Conservation (phyloP, 2,797 vertebrate genomes). For the Morelia viridis region DNA sequence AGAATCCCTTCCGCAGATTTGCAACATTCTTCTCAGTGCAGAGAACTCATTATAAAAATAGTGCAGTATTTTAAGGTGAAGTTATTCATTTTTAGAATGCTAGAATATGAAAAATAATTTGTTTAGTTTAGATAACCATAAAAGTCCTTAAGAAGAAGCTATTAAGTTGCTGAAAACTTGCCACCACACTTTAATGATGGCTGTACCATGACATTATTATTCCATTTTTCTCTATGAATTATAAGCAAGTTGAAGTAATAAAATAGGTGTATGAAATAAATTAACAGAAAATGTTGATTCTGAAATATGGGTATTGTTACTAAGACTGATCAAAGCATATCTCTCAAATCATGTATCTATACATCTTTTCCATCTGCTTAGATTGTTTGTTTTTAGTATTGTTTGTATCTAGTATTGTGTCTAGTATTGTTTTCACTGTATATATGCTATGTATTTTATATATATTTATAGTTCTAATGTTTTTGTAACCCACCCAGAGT, state of each 20-base stretch:
- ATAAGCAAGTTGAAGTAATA: constrained; percentile 1
- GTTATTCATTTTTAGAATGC: constrained; percentile 14
- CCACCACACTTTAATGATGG: neutral
- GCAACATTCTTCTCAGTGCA: neutral
- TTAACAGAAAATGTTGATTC: neutral
- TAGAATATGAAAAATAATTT: neutral
- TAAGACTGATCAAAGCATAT: neutral
- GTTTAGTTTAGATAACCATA: neutral
- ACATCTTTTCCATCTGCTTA: neutral
- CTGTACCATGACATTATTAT: neutral
- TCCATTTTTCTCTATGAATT: neutral
- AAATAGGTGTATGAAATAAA: constrained; percentile 1
- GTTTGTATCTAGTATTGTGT: no score
- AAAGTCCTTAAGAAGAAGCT: neutral
- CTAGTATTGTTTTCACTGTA: no score
- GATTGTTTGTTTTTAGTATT: no score
- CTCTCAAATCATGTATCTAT: neutral
- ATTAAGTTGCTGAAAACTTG: neutral
- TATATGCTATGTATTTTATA: no score
- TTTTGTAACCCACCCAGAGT: no score
- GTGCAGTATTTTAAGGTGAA: constrained; percentile 7
- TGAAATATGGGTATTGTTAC: neutral
- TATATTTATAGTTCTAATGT: no score
- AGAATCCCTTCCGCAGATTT: constrained; percentile 12
- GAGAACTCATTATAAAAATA: constrained; percentile 5